Conservation (phyloP, 2,797 vertebrate genomes). For the Mormyrops boulengeri region DNA sequence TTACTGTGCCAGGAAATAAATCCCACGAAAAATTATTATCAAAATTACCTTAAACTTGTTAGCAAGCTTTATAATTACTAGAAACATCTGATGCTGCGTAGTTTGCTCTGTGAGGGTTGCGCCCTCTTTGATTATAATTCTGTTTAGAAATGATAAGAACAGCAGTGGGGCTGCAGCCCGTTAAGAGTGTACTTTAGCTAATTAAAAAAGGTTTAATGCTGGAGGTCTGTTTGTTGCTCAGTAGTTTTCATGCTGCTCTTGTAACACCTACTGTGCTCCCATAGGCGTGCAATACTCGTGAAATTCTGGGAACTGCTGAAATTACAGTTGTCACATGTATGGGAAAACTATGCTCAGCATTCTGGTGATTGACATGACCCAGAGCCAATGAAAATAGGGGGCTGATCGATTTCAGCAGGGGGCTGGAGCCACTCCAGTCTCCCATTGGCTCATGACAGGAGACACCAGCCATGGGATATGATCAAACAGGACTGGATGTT, state of each 20-base stretch:
- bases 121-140: background rate
- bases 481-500: background rate
- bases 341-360: background rate
- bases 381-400: background rate
- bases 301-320: background rate
- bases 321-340: background rate
- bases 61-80: background rate
- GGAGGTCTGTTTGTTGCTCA: background rate
- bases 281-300: background rate
- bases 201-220: background rate
- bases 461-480: background rate
- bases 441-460: background rate
- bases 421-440: background rate
- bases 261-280: background rate
- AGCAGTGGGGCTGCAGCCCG: background rate
- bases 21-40: background rate
- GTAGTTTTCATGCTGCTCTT: background rate
- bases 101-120: background rate
- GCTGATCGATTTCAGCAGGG: background rate
- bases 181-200: background rate
- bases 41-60: background rate
- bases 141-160: background rate
- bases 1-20: background rate
- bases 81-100: background rate
- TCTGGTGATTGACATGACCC: background rate